Evolutionary conservation across 2,797 vertebrate species (phyloP).

Genomic region (Microchirus variegatus): DNA sequence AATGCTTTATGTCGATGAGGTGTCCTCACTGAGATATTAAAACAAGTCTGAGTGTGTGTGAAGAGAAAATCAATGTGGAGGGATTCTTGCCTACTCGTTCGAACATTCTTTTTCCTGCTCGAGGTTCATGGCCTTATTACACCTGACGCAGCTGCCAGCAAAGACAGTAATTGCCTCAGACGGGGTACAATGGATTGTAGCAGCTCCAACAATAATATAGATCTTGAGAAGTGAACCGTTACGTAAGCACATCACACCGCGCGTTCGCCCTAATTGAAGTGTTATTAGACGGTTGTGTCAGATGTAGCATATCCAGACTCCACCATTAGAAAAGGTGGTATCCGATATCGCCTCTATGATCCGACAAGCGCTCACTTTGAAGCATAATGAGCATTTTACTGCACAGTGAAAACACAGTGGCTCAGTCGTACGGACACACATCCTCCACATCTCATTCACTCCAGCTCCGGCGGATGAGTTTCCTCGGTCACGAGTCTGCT

Average conservation of each 20-base stretch:
- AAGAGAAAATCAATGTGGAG: constrained; percentile 62
- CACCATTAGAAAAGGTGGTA: neutral
- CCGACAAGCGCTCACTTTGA: neutral
- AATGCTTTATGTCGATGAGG: too few relatives aligned
- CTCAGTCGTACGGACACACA: neutral
- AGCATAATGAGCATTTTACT: neutral
- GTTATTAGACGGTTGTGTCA: too few relatives aligned
- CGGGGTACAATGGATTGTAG: constrained; percentile 28
- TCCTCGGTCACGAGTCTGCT: neutral
- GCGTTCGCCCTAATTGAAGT: neutral
- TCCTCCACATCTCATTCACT: neutral
- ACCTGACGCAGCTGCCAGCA: constrained; percentile 42
- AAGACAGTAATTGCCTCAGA: constrained; percentile 32
- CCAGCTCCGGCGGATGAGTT: neutral
- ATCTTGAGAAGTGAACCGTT: constrained; percentile 27
- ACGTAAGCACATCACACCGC: constrained; percentile 21
- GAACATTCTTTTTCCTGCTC: constrained; percentile 43
- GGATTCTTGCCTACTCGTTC: constrained; percentile 49
- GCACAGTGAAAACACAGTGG: neutral
- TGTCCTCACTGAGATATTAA: too few relatives aligned
- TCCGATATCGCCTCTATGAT: neutral
- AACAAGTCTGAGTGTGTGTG: too few relatives aligned
- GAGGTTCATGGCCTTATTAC: constrained; percentile 42
- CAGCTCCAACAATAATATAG: constrained; percentile 32
- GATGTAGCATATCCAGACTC: too few relatives aligned